Evolutionary conservation across 1,140 invertebrate genomes (phyloP), one percentile per base, ranked within the genome.

Genomic region (Ceratina japonica): DNA sequence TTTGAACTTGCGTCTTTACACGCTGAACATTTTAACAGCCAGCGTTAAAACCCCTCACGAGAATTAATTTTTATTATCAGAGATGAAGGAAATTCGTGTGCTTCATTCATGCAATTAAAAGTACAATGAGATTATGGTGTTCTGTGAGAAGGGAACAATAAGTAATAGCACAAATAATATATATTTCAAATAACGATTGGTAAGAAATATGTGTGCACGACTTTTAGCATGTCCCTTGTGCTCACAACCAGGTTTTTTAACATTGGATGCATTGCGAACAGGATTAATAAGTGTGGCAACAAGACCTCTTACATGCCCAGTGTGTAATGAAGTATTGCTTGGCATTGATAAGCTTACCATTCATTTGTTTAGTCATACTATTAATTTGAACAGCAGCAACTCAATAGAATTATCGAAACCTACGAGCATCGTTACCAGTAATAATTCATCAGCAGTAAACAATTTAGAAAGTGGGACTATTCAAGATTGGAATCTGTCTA

Each of bases 271-370:
- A 10, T 90, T 97, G 70, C 93, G 95, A 89, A 93, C 94, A 74
- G 94, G 95, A 72, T 92, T 97, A 63, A 95, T 97, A 61, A 95
- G 94, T 85, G 96, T 96, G 20, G 95, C 96, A 3, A 96, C 95
- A 49, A 94, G 95, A 76, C 95, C 94, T 65, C 90, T 97, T 68
- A 89, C 93, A 51, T 97, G 96, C 91, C 96, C 96, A 16, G 93
- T 97, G 31, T 97, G 96, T 88, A 94, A 95, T 79, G 96, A 97
- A 86, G 91, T 95, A 73, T 92, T 97, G 8, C 90, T 94, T 69
- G 96, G 96, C 3, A 94, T 97, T 70, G 96, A 97, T 91, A 97
- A 97, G 91, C 92, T 97, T n/a, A 97, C 96, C 1, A 96, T 97
- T 86, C 96, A 97, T 91, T 91, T 97, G 78, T 96, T 97, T 85